phyloP scores from a whole-genome alignment of 2,888 invertebrate species.

The Tanypteryx hageni region DNA sequence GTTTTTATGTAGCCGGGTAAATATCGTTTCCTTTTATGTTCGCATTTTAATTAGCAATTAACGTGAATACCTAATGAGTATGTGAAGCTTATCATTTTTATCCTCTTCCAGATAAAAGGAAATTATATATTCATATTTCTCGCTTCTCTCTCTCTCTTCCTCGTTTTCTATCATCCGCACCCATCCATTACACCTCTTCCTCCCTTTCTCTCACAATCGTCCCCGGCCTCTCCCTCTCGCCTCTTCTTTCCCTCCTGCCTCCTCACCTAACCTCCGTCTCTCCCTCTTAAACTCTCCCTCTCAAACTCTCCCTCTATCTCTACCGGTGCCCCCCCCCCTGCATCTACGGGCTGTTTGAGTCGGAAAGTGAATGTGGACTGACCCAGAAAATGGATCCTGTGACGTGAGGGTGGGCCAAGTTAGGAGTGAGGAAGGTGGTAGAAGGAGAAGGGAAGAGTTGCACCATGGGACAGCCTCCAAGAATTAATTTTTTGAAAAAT shows the following conservation, averaged over 20 bases:
- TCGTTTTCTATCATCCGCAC: no score
- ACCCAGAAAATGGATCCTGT: constrained; percentile 45
- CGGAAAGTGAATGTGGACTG: constrained; percentile 30
- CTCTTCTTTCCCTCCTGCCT: background rate
- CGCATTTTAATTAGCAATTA: no score
- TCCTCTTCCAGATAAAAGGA: no score
- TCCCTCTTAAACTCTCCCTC: background rate
- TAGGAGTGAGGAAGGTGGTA: background rate
- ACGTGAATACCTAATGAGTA: no score
- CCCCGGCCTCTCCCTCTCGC: background rate
- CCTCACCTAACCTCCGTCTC: no score
- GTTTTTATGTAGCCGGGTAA: no score
- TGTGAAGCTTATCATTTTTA: no score
- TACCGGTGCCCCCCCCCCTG: background rate
- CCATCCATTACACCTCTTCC: no score
- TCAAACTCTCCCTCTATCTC: background rate
- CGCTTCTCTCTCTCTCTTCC: no score
- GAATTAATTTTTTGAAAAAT: background rate
- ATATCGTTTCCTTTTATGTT: no score
- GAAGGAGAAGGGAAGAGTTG: background rate
- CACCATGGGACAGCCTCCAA: background rate
- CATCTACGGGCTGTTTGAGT: background rate
- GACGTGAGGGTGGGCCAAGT: background rate
- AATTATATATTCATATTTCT: no score
- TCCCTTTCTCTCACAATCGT: no score